These are phyloP conservation scores for Pachyramphus minor DNA, from an alignment of 2,113 vertebrate genomes.

Conservation along the genomic window DNA sequence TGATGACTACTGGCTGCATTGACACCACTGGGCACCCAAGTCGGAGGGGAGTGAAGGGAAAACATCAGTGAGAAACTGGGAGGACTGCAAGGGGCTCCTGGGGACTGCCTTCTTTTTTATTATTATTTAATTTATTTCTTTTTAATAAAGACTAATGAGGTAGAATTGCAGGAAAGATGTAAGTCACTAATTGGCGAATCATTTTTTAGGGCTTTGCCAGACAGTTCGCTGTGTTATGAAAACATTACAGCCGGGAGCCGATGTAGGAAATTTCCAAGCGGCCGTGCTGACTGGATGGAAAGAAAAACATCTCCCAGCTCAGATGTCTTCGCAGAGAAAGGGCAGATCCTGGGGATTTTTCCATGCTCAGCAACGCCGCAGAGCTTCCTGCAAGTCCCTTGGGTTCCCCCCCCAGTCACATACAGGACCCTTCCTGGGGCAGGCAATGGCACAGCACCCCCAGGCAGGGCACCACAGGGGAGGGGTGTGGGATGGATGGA, in stretches of 20 bases:
- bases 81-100: background rate
- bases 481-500: background rate
- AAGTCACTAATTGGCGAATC: conserved; percentile 50
- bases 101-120: background rate
- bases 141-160: conserved; percentile 14
- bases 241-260: conserved; percentile 17
- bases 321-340: conserved; percentile 49
- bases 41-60: rapidly evolving
- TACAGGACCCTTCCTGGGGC: rapidly evolving
- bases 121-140: background rate
- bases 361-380: background rate
- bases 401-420: background rate
- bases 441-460: rapidly evolving
- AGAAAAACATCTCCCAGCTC: conserved; percentile 53
- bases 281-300: conserved; percentile 49
- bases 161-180: conserved; percentile 30
- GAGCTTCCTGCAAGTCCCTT: background rate
- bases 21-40: background rate
- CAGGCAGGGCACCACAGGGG: rapidly evolving
- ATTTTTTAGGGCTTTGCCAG: conserved; percentile 40
- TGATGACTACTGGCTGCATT: rapidly evolving
- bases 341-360: conserved; percentile 46
- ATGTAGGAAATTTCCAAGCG: conserved; percentile 57
- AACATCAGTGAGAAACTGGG: background rate
- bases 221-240: conserved; percentile 12